These are phyloP conservation scores for Idaea aversata DNA, from an alignment of 2,888 invertebrate genomes.

Conservation along the genomic window DNA sequence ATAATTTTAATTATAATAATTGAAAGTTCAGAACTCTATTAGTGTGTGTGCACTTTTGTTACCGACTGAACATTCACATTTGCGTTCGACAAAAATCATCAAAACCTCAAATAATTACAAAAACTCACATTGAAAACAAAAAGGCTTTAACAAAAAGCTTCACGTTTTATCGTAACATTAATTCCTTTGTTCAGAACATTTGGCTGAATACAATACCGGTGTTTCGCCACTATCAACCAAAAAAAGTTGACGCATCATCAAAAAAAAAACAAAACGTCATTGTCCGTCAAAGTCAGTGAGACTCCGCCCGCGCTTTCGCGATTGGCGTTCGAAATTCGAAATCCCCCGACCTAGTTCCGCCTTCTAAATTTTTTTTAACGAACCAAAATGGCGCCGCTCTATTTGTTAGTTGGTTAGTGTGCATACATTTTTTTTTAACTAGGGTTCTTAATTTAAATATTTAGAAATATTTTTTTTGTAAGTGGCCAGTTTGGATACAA, in stretches of 20 bases:
- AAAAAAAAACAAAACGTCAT: constrained; percentile 65
- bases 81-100: too few species aligned
- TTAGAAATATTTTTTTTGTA: constrained; percentile 22
- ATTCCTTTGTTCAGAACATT: not conserved
- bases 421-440: not conserved
- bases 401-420: constrained; percentile 47
- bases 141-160: not conserved
- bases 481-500: constrained; percentile 6
- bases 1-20: too few species aligned
- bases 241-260: constrained; percentile 18
- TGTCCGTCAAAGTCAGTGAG: constrained; percentile 72
- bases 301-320: constrained; percentile 73
- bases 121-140: not conserved
- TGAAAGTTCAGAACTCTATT: too few species aligned
- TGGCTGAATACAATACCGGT: not conserved
- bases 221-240: not conserved
- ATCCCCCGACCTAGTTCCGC: constrained; percentile 78
- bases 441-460: constrained; percentile 7
- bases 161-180: not conserved
- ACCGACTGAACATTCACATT: too few species aligned
- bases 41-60: too few species aligned
- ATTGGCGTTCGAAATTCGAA: constrained; percentile 77
- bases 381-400: constrained; percentile 75
- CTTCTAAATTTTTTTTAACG: constrained; percentile 77
- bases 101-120: not conserved